These are phyloP conservation scores for Characodon lateralis DNA, from an alignment of 2,797 vertebrate species.

Conservation along the genomic window DNA sequence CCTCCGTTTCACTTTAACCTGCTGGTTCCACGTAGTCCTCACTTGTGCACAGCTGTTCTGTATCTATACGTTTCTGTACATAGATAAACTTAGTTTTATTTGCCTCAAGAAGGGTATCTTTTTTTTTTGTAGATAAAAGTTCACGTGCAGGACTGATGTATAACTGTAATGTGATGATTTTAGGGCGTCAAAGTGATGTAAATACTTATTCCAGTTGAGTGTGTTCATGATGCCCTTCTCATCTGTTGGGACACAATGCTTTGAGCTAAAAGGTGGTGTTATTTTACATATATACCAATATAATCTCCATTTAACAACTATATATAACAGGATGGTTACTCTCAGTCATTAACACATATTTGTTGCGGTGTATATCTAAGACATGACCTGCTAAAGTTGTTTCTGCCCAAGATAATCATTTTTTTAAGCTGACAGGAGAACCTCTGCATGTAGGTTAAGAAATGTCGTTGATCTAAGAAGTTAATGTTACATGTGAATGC, in stretches of 20 bases:
- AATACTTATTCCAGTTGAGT: conserved; percentile 43
- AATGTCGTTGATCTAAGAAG: conserved; percentile 34
- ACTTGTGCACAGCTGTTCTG: neutral
- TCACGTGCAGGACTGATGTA: conserved; percentile 31
- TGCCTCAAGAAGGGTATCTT: conserved; percentile 42
- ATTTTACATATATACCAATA: conserved; percentile 40
- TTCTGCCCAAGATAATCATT: conserved; percentile 37
- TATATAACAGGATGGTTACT: conserved; percentile 46
- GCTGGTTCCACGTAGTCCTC: neutral
- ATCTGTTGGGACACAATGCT: conserved; percentile 9
- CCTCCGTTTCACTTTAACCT: neutral
- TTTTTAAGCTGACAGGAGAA: conserved; percentile 45
- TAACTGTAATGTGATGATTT: conserved; percentile 27
- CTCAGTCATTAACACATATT: conserved; percentile 30
- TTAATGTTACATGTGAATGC: conserved; percentile 56
- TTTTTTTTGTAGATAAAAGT: conserved; percentile 20
- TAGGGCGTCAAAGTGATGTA: conserved; percentile 47
- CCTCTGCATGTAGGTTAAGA: conserved; percentile 65
- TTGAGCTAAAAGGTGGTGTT: conserved; percentile 35
- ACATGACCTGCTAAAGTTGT: conserved; percentile 27
- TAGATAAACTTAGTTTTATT: conserved; percentile 50
- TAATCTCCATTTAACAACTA: conserved; percentile 50
- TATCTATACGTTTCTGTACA: conserved; percentile 46
- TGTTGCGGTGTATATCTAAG: conserved; percentile 45
- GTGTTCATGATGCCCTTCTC: conserved; percentile 21